Evolutionary conservation across 2,797 vertebrate species (phyloP).

Genomic region (Sebastes dallii): DNA sequence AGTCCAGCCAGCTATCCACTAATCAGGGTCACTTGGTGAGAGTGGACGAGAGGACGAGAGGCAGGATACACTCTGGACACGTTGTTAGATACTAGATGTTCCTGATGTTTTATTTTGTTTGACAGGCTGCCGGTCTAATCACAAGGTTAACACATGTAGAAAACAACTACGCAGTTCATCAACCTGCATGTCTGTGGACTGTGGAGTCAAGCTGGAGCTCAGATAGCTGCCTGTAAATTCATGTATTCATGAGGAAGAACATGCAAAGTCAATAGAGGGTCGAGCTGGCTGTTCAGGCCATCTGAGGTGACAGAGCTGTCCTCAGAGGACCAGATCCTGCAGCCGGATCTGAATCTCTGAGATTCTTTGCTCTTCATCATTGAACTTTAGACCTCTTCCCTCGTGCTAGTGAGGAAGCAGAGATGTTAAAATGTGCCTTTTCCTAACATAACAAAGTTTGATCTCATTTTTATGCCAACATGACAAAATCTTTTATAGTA

Average conservation of each 20-base stretch:
- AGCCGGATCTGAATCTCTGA: background rate
- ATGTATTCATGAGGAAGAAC: background rate
- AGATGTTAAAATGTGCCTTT: background rate
- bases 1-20: too few relatives aligned
- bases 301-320: background rate
- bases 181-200: background rate
- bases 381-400: background rate
- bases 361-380: too few relatives aligned
- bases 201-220: background rate
- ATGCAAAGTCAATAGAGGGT: background rate
- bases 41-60: too few relatives aligned
- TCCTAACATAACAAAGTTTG: background rate
- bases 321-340: background rate
- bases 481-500: background rate
- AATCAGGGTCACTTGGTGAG: too few relatives aligned
- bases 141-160: background rate
- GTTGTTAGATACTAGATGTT: too few relatives aligned
- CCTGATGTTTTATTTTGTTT: too few relatives aligned
- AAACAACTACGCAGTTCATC: background rate
- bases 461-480: background rate
- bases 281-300: background rate
- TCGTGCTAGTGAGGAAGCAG: background rate
- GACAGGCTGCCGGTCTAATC: background rate
- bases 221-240: background rate
- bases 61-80: too few relatives aligned